These are phyloP conservation scores for Paradoxurus hermaphroditus DNA, from an alignment of 2,113 vertebrate species.

Conservation along the genomic window DNA sequence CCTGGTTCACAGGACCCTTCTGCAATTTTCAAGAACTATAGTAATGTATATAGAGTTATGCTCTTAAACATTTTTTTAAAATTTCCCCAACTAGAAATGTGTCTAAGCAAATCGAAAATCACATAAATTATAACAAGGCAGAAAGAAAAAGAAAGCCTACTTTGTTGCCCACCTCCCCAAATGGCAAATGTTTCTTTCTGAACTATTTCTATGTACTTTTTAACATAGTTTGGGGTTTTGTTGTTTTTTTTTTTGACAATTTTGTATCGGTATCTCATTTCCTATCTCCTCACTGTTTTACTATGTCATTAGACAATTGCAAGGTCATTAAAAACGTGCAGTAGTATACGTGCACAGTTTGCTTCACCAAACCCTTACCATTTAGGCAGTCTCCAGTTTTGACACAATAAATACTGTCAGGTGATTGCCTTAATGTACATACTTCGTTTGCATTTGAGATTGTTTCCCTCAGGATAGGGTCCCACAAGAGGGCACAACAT, in stretches of 20 bases:
- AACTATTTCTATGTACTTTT: neutral
- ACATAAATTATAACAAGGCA: neutral
- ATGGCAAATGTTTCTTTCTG: neutral
- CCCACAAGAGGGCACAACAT: neutral
- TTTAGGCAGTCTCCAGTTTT: neutral
- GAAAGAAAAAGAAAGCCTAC: neutral
- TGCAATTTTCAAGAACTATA: neutral
- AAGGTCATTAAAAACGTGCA: neutral
- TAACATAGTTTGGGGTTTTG: neutral
- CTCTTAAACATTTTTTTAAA: neutral
- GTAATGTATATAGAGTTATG: neutral
- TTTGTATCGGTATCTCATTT: neutral
- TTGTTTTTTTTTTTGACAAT: neutral
- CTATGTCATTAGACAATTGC: neutral
- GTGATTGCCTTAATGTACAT: neutral
- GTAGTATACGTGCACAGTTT: neutral
- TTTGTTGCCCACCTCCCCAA: neutral
- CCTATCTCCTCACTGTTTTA: neutral
- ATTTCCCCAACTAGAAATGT: neutral
- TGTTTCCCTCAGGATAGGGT: neutral
- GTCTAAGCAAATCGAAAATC: conserved; percentile 8
- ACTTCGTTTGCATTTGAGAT: neutral
- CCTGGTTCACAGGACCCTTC: neutral
- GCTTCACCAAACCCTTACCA: neutral
- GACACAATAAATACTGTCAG: neutral